Conservation (phyloP, 2,797 vertebrate genomes). For the Falco novaeseelandiae region DNA sequence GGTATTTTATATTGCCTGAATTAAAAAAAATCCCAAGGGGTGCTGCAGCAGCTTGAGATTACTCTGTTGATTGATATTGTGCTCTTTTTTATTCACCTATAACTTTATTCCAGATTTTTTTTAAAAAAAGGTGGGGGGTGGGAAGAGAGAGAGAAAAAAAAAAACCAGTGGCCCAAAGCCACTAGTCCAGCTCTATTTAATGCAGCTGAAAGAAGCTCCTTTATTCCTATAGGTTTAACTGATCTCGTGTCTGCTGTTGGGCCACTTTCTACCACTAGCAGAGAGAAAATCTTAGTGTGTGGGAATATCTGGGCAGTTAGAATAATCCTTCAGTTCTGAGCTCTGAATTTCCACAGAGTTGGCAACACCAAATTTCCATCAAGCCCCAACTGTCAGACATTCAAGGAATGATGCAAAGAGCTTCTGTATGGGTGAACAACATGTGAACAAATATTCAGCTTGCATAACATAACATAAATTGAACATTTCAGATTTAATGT, state of each 20-base stretch:
- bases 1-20: background rate
- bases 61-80: background rate
- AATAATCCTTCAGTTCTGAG: background rate
- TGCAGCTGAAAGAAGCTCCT: background rate
- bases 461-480: background rate
- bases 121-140: no score
- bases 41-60: background rate
- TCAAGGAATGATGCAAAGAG: background rate
- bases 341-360: background rate
- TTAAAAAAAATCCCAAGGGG: background rate
- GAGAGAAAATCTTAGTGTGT: background rate
- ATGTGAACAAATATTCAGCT: background rate
- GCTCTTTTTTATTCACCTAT: background rate
- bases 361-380: background rate
- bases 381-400: background rate
- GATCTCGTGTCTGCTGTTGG: background rate
- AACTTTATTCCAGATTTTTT: background rate
- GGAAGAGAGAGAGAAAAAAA: background rate
- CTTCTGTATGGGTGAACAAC: background rate
- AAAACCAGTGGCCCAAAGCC: background rate
- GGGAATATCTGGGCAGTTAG: background rate
- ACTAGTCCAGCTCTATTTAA: background rate
- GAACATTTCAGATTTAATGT: background rate
- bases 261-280: background rate
- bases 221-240: background rate